phyloP scores from a whole-genome alignment of 2,888 invertebrate genomes.

The Capitulum mitella region DNA sequence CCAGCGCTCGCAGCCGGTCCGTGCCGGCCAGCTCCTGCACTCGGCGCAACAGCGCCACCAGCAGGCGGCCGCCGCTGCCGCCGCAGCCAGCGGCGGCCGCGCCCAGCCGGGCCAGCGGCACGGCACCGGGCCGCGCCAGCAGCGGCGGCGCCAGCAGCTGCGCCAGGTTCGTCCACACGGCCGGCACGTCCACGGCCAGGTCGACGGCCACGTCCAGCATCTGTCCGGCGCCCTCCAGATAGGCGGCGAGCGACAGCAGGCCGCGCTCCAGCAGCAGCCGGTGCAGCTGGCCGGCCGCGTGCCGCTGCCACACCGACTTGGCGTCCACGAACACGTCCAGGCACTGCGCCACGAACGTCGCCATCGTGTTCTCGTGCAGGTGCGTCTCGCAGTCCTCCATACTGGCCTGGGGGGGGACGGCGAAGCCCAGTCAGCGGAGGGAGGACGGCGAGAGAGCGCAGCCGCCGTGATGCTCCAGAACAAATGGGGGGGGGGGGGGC shows the following conservation, averaged over 20 bases:
- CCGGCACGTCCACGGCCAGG: constrained; percentile 9
- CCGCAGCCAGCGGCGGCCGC: constrained; percentile 15
- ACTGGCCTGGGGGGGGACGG: not conserved
- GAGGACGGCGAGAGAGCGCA: too few species aligned
- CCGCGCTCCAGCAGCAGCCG: constrained; percentile 1
- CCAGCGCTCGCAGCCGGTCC: not conserved
- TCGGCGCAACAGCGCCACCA: not conserved
- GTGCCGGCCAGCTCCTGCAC: not conserved
- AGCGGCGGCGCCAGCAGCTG: constrained; percentile 13
- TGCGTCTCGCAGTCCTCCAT: not conserved
- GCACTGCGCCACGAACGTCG: not conserved
- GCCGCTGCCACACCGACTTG: not conserved
- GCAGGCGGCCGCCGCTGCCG: not conserved
- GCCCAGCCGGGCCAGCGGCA: not conserved
- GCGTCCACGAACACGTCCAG: constrained; percentile 17
- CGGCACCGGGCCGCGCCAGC: not conserved
- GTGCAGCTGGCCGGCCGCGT: constrained; percentile 4
- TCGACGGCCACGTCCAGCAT: not conserved
- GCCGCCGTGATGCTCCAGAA: too few species aligned
- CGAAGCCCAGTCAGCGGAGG: too few species aligned
- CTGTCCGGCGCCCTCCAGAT: not conserved
- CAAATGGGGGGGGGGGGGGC: too few species aligned
- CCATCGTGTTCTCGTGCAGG: not conserved
- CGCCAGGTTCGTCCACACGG: constrained; percentile 15
- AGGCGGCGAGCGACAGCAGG: not conserved